A percentile compares a stretch with the other conserved stretches of the same genome.
These are phyloP conservation scores for Neofelis nebulosa DNA, from an alignment of 2,113 vertebrate species.

Conservation along the genomic window DNA sequence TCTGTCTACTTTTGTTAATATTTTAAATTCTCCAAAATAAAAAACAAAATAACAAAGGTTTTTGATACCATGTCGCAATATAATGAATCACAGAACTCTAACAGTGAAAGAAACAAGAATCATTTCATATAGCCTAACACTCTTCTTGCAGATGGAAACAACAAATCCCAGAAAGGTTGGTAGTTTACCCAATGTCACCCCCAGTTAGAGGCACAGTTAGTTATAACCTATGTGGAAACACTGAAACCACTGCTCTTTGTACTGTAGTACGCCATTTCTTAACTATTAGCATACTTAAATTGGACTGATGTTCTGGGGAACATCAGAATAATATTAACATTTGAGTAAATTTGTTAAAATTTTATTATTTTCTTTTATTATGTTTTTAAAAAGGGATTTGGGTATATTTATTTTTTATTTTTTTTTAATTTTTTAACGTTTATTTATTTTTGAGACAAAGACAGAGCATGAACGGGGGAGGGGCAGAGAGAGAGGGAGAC, in stretches of 20 bases:
- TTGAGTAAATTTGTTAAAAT: not conserved
- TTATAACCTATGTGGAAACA: not conserved
- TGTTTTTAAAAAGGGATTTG: conserved; percentile 23
- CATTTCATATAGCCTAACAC: not conserved
- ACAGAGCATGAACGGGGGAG: too few relatives aligned
- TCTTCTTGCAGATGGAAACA: not conserved
- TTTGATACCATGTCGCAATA: not conserved
- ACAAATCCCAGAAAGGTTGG: not conserved
- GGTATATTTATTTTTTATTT: not conserved
- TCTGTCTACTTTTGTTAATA: not conserved
- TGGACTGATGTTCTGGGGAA: not conserved
- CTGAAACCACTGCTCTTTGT: not conserved
- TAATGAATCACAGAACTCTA: not conserved
- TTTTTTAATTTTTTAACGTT: too few relatives aligned
- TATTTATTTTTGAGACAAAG: too few relatives aligned
- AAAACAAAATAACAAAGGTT: not conserved
- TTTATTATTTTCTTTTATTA: conserved; percentile 40
- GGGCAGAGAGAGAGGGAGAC: too few relatives aligned
- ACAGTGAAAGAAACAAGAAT: not conserved
- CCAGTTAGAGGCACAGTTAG: not conserved
- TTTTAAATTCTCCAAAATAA: conserved; percentile 20
- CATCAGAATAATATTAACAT: not conserved
- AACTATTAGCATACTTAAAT: not conserved
- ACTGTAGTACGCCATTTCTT: not conserved
- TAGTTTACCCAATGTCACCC: not conserved